Base-by-base conservation (phyloP, 2,113 vertebrate species). In the Junco hyemalis region DNA sequence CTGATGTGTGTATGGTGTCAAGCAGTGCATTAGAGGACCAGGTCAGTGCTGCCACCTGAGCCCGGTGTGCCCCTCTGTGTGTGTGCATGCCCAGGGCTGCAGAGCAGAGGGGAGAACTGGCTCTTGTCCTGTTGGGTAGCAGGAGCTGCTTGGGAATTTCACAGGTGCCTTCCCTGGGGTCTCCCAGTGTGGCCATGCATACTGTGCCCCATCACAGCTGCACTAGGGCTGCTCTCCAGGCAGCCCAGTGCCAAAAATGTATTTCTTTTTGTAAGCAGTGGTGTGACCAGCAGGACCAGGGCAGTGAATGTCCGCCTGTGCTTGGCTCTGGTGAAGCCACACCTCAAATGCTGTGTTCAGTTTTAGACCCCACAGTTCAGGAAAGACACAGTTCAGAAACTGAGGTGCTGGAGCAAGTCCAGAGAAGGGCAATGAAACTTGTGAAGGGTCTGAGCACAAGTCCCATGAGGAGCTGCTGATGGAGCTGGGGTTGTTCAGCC, bases 101-200 rank as follows among this genome's bases (percentile, higher is more conserved):
- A 17, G 51, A 3, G 6, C 40, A 38, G 74, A 60, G n/a, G 29
- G 12, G 24, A 35, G 16, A 61, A 59, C 28, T 10, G 70, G 25
- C 48, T 48, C 60, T 61, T 22, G 7, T 81, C 73, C 69, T 2
- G 0, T 12, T 0, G 0, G 50, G 19, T 22, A 12, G 42, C 12
- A 10, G 48, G 42, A 72, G 9, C n/a, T 33, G 11, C 77, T 57
- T 54, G 51, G 60, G 45, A 89, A 31, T 86, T 81, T 38, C 78
- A 35, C 31, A 80, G 19, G 24, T 28, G 28, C 71, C 42, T 5
- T 59, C 33, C 24, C 38, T 40, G 23, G 17, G 29, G 8, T 56
- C 68, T 65, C 22, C 21, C 28, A 29, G 47, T 5, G 2, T 59
- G 21, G 51, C 44, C 8, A 1, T 65, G 40, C 7, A 1, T 36